Evolutionary conservation across 1,140 invertebrate species (phyloP), one percentile per base, ranked within the genome.

Genomic region (Limonius californicus): DNA sequence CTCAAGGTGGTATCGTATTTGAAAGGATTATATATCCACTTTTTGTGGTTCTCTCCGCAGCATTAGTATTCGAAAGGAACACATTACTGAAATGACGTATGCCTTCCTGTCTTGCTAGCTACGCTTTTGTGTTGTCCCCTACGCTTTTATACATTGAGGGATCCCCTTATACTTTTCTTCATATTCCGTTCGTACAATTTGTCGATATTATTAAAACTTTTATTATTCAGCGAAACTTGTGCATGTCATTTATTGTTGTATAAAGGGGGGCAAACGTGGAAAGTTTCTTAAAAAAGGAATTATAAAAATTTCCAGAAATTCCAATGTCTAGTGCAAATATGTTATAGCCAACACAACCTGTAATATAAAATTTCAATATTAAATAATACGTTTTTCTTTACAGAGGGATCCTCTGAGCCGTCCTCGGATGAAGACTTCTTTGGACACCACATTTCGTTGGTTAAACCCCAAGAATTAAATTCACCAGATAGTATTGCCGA

Each of bases 401-500:
- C 66, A 78, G 77, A 78, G 66, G 75, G 71, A 61, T 77, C 76
- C 4, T 78, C 76, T 16, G 72, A 73, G 59, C 73, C 76, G 23
- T 75, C 74, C 32, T 75, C 76, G 20, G 71, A 72, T 68, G 75
- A 73, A 58, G 72, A 73, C 58, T 76, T 76, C 56, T 72, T 70
- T 35, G 72, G 70, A 14, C 73, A 68, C 53, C 67, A 64, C 12
- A 68, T 71, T 32, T 60, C 69, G 55, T 55, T 64, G 47, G 54
- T 58, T 58, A 73, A 72, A 57, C 60, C 67, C 14, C 56, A 72
- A 57, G 74, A 77, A 62, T 68, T 80, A 54, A 81, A 81, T 63
- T 82, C 80, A 0, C 79, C 80, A 1, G 79, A 82, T 58, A 81
- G 80, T 67, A 79, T 81, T 45, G 74, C 76, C 43, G 80, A 81